Base-by-base conservation (phyloP, 2,888 invertebrate genomes). In the Drosophila prolongata region DNA sequence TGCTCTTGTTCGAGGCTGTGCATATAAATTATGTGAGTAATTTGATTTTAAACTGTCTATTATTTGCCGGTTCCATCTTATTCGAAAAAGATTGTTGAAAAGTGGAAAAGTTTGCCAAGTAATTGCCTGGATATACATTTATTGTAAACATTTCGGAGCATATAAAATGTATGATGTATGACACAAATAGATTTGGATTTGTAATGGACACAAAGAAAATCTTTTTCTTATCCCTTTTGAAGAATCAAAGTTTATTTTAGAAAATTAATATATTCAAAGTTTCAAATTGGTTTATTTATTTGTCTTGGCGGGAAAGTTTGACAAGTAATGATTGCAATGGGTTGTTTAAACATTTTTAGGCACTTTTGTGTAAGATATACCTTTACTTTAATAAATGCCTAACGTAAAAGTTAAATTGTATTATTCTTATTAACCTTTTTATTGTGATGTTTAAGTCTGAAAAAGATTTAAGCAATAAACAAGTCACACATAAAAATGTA, bases 21-120 rank as follows among this genome's bases (percentile, higher is more conserved):
- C 73, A 83, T 80, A 86, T 83, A 83, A 82, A 86, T 86, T 83
- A 80, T 82, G 86, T 79, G 73, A 73, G 84, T 86, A 86, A 82
- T 82, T 80, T 80, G 84, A 79, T 82, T 83, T 86, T 82, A 86
- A 82, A 83, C 86, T 77, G 77, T 61, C 55, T 64, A 59, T 53
- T 71, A 59, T 69, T 59, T 53, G 68, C 59, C 68, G 46, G 59
- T 38, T 37, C 46, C 24, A 40, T 19, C 50, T 40, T 35, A 52
- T 40, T 43, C 13, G 54, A 13, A 47, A 64, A 47, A 64, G 47
- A 57, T 50, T 56, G 66, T 37, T 35, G 50, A 27, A 58, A 68
- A 68, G 44, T 67, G 67, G 40, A 68, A 66, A 64, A 54, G 54
- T 54, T 66, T 64, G n/a, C n/a, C 54, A 54, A 65, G 54, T 54